These are phyloP conservation scores for Nesometra sesokonis DNA, from an alignment of 35 echinoderm and acorn worm species.

Conservation along the genomic window DNA sequence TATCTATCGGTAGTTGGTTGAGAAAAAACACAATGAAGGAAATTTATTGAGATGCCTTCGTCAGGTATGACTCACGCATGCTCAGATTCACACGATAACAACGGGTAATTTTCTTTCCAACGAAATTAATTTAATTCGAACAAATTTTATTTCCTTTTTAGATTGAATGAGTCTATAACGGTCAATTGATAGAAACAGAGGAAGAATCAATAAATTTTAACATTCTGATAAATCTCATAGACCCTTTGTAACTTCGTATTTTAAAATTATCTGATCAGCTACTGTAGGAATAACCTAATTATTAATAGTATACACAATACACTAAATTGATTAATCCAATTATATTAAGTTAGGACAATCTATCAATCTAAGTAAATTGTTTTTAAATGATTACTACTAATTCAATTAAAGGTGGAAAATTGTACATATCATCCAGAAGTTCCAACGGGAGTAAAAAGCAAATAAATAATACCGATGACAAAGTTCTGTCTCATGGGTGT, in stretches of 20 bases:
- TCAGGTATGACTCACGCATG: not conserved
- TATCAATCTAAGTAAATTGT: not conserved
- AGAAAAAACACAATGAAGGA: no score
- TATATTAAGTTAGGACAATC: not conserved
- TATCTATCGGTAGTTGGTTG: no score
- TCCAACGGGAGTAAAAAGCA: not conserved
- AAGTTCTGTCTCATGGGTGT: no score
- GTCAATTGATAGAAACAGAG: not conserved
- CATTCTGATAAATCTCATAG: not conserved
- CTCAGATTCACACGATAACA: not conserved
- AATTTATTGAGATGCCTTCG: no score
- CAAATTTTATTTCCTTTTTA: not conserved
- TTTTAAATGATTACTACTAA: not conserved
- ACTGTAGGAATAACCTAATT: not conserved
- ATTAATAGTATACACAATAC: not conserved
- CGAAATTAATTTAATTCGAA: not conserved
- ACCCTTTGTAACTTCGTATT: not conserved
- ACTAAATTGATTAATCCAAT: not conserved
- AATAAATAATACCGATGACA: no score
- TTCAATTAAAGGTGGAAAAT: not conserved
- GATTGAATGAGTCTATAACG: not conserved
- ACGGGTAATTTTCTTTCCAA: not conserved
- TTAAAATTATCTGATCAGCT: not conserved
- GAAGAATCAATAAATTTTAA: not conserved
- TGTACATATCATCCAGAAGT: not conserved